Evolutionary conservation across 2,888 invertebrate species (phyloP).

Genomic region (Hoplodrina ambigua): DNA sequence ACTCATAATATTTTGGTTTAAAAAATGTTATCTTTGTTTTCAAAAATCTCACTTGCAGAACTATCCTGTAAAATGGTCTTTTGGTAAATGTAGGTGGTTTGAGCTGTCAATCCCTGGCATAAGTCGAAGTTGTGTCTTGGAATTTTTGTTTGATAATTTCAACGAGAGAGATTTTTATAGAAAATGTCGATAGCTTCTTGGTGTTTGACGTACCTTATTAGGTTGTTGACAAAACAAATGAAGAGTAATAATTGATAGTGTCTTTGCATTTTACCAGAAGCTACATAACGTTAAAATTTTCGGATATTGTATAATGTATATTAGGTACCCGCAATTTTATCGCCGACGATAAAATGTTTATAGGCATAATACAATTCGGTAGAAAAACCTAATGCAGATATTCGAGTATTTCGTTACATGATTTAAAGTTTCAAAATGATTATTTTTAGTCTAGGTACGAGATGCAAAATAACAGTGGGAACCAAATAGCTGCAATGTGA

Average conservation of each 20-base stretch:
- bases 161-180: too few species aligned
- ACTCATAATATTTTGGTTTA: too few species aligned
- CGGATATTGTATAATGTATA: conserved; percentile 36
- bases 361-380: background rate
- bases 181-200: too few species aligned
- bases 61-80: too few species aligned
- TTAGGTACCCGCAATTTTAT: conserved; percentile 37
- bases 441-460: background rate
- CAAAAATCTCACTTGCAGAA: too few species aligned
- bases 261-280: conserved; percentile 24
- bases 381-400: background rate
- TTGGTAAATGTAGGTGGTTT: too few species aligned
- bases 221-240: too few species aligned
- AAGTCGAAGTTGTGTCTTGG: too few species aligned
- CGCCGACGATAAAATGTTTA: conserved; percentile 33
- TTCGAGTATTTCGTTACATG: background rate
- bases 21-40: too few species aligned
- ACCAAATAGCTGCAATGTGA: background rate
- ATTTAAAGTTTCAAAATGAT: background rate
- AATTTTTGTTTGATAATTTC: too few species aligned
- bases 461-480: background rate
- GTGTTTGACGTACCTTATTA: too few species aligned
- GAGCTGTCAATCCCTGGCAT: too few species aligned
- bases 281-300: conserved; percentile 36
- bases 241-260: background rate